Evolutionary conservation across 2,888 invertebrate species (phyloP), one percentile per base, ranked within the genome.

Genomic region (Danaus chrysippus): DNA sequence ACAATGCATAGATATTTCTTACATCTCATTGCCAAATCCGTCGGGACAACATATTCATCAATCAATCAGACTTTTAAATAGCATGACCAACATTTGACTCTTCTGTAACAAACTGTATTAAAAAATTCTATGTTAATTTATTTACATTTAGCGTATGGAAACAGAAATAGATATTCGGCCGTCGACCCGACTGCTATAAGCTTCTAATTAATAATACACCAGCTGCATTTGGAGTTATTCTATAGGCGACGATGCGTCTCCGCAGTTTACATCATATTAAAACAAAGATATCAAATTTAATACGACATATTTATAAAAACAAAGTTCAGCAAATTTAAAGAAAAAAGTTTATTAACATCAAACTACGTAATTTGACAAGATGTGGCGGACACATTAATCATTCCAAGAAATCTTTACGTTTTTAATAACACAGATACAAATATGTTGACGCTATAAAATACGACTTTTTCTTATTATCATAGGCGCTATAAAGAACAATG

Each of bases 141-240:
- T 65, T 66, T 68, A 68, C 67, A 67, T 66, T 69, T 65, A 65
- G 61, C 63, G 63, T 70, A 66, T 66, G 71, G 65, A 64, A 64
- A 72, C 79, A 66, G 69, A 83, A 84, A 84, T 85, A 85, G 81
- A 76, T 57, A 72, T 68, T 66, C 74, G 82, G 75, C 58, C 81
- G 70, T 67, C 72, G 81, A 83, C 78, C 84, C 70, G 72, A 65
- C 66, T 71, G 70, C 76, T 71, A 76, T 70, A 73, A 70, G 74
- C 68, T 71, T 71, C 70, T 76, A 81, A 82, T 83, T 83, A 83
- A 76, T 79, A 75, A 80, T 74, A 76, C 66, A 68, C 62, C 60
- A 58, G 46, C 60, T 63, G 54, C 56, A 62, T 67, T 61, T 65
- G 46, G 66, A 66, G 69, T 71, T 64, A 62, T 56, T 42, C 59